Evolutionary conservation across 1,140 invertebrate species (phyloP).

Genomic region (Drosophila kohkoa): DNA sequence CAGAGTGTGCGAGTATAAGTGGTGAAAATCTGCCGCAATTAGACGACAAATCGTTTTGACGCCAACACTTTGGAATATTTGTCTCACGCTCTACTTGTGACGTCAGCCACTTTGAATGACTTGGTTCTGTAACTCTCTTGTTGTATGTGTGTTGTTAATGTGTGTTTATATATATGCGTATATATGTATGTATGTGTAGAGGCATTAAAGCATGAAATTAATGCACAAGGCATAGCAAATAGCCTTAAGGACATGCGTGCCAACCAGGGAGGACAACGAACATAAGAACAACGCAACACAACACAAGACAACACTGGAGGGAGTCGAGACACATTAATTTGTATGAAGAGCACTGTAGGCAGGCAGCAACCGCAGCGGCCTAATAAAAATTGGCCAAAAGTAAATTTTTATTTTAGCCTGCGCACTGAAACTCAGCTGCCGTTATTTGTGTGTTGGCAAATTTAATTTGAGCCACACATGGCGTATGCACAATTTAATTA

Average conservation of each 20-base stretch:
- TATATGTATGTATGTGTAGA: constrained; percentile 40
- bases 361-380: constrained; percentile 29
- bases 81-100: constrained; percentile 39
- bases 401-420: constrained; percentile 57
- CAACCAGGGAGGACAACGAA: constrained; percentile 11
- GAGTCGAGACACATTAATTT: constrained; percentile 48
- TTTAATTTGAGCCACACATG: constrained; percentile 58
- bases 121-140: background rate
- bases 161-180: constrained; percentile 19
- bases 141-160: background rate
- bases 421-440: constrained; percentile 34
- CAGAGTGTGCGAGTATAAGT: constrained; percentile 3
- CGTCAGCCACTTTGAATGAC: constrained; percentile 37
- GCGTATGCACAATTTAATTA: constrained; percentile 62
- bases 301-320: constrained; percentile 5
- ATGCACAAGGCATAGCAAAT: constrained; percentile 62
- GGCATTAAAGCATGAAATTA: constrained; percentile 70
- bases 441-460: constrained; percentile 41
- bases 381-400: constrained; percentile 60
- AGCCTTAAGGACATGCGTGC: constrained; percentile 59
- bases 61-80: constrained; percentile 24
- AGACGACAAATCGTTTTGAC: constrained; percentile 58
- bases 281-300: constrained; percentile 10
- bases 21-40: constrained; percentile 60
- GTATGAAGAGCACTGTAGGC: constrained; percentile 43